A percentile compares a stretch with the other conserved stretches of the same genome.
Evolutionary conservation across 2,888 invertebrate species (phyloP).

Genomic region (Ormyrus nitidulus): DNA sequence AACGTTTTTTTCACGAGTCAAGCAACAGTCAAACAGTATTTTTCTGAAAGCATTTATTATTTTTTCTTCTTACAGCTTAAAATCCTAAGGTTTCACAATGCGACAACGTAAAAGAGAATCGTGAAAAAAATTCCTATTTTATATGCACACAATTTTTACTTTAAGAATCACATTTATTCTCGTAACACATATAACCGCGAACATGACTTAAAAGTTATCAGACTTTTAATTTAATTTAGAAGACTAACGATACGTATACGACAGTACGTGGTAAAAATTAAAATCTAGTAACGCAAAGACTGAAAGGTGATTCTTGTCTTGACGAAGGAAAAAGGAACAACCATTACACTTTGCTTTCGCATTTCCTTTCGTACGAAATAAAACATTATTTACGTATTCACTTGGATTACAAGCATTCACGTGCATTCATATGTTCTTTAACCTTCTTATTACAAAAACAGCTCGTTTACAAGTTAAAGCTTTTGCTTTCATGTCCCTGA

Average conservation of each 20-base stretch:
- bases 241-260: slow-evolving; percentile 35
- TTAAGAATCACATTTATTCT: slow-evolving; percentile 17
- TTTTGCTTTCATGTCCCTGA: slow-evolving; percentile 31
- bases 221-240: slow-evolving; percentile 51
- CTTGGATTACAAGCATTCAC: slow-evolving; percentile 36
- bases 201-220: slow-evolving; percentile 52
- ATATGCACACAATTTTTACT: slow-evolving; percentile 28
- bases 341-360: slow-evolving; percentile 26
- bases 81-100: slow-evolving; percentile 14
- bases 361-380: slow-evolving; percentile 21
- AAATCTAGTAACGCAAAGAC: slow-evolving; percentile 20
- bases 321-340: slow-evolving; percentile 54
- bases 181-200: slow-evolving; percentile 42
- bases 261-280: neutral
- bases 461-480: neutral
- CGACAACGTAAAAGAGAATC: slow-evolving; percentile 15
- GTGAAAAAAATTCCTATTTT: slow-evolving; percentile 16
- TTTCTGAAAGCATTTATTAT: slow-evolving; percentile 35
- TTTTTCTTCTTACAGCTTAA: slow-evolving; percentile 36
- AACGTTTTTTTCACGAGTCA: slow-evolving; percentile 44
- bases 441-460: slow-evolving; percentile 30
- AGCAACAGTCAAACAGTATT: slow-evolving; percentile 51
- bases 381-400: slow-evolving; percentile 23
- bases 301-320: slow-evolving; percentile 26
- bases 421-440: slow-evolving; percentile 33